phyloP scores from a whole-genome alignment of 2,797 vertebrate species.

The Neosalanx taihuensis region DNA sequence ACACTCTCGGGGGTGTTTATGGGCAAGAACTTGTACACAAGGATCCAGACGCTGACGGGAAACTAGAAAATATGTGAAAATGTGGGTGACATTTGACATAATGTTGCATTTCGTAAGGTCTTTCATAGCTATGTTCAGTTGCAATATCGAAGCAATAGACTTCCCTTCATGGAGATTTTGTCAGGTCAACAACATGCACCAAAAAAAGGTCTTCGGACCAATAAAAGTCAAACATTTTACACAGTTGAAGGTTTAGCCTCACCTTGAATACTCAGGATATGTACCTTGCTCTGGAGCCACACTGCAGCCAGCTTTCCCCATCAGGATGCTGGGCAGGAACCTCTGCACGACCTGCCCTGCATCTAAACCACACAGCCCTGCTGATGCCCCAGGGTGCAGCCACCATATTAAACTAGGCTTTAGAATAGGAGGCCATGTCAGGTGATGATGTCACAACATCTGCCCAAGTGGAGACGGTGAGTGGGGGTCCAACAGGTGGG shows the following conservation, averaged over 20 bases:
- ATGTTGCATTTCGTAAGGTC: not conserved
- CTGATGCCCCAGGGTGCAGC: slow-evolving; percentile 48
- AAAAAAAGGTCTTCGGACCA: no score
- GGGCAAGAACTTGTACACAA: slow-evolving; percentile 44
- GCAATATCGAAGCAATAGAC: no score
- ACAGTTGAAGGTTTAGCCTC: not conserved
- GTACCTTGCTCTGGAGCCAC: slow-evolving; percentile 49
- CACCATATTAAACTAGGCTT: slow-evolving; percentile 47
- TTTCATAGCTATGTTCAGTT: no score
- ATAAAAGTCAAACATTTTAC: no score
- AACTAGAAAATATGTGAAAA: not conserved
- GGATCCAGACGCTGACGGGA: not conserved
- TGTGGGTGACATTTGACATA: not conserved
- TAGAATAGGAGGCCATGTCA: slow-evolving; percentile 34
- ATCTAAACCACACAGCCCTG: slow-evolving; percentile 41
- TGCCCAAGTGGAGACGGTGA: slow-evolving; percentile 60
- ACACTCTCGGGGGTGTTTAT: slow-evolving; percentile 59
- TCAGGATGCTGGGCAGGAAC: slow-evolving; percentile 53
- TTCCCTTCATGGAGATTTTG: no score
- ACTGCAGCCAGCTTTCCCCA: slow-evolving; percentile 35
- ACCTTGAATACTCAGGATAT: slow-evolving; percentile 34
- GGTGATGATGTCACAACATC: slow-evolving; percentile 70
- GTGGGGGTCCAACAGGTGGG: slow-evolving; percentile 68
- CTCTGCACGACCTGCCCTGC: slow-evolving; percentile 46
- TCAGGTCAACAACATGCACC: no score